A percentile compares a stretch with the other conserved stretches of the same genome.
These are phyloP conservation scores for Gonioctena quinquepunctata DNA, from an alignment of 1,140 invertebrate genomes.

Conservation along the genomic window DNA sequence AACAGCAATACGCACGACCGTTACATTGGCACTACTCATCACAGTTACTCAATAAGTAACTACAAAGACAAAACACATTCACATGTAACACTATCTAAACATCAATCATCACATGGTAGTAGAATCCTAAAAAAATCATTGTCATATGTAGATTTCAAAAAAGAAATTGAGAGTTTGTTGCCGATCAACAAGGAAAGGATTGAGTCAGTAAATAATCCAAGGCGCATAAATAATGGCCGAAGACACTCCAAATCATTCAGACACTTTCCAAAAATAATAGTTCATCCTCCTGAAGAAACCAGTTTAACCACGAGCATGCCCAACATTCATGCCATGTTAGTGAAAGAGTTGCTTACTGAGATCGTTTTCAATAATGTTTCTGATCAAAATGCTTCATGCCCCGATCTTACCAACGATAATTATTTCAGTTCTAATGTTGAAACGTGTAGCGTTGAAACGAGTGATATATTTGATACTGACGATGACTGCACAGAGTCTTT, in stretches of 20 bases:
- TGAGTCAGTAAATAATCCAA: conserved; percentile 20
- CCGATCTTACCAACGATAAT: conserved; percentile 38
- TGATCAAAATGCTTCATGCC: conserved; percentile 42
- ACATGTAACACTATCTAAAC: conserved; percentile 5
- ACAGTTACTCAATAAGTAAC: conserved; percentile 19
- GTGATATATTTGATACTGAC: conserved; percentile 16
- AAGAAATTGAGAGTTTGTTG: conserved; percentile 46
- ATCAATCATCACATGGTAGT: conserved; percentile 3
- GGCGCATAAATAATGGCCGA: conserved; percentile 19
- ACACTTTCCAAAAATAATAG: conserved; percentile 44
- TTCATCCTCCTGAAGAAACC: conserved; percentile 41
- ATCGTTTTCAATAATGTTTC: conserved; percentile 34
- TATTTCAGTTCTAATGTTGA: conserved; percentile 11
- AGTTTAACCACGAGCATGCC: conserved; percentile 43
- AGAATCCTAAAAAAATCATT: conserved; percentile 41
- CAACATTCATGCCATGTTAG: conserved; percentile 17
- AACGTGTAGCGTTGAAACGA: not conserved
- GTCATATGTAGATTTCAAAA: conserved; percentile 48
- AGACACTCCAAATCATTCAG: conserved; percentile 40
- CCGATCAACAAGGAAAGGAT: conserved; percentile 35
- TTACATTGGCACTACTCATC: conserved; percentile 42
- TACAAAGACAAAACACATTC: conserved; percentile 6
- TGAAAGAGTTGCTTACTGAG: not conserved
- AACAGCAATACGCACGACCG: conserved; percentile 20
- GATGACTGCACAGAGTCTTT: conserved; percentile 13